A percentile compares a stretch with the other conserved stretches of the same genome.
These are phyloP conservation scores for Ginglymostoma cirratum DNA, from an alignment of 2,113 vertebrate species.

Conservation along the genomic window DNA sequence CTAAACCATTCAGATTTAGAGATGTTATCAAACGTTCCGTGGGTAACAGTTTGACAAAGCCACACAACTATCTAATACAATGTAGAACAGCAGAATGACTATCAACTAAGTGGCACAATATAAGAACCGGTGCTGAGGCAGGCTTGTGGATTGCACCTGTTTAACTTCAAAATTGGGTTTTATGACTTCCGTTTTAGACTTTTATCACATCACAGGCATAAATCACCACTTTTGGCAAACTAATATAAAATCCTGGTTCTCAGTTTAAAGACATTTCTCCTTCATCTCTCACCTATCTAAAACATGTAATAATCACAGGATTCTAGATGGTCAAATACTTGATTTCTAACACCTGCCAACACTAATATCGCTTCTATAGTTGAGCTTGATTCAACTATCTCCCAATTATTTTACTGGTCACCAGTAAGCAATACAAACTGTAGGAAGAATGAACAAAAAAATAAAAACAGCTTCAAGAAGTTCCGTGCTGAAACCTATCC, in stretches of 20 bases:
- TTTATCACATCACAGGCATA: too few species aligned
- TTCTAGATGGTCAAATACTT: neutral
- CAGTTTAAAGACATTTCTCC: neutral
- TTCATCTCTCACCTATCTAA: neutral
- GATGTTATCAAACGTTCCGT: neutral
- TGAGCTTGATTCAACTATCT: neutral
- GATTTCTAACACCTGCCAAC: neutral
- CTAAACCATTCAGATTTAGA: neutral
- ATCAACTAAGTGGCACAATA: neutral
- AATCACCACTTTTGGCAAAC: neutral
- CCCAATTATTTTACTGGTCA: neutral
- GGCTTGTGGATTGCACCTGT: neutral
- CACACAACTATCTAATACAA: too few species aligned
- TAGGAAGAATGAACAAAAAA: neutral
- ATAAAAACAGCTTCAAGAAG: neutral
- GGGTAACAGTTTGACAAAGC: neutral
- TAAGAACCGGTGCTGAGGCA: neutral
- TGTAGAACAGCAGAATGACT: too few species aligned
- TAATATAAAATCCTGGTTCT: neutral
- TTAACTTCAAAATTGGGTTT: neutral
- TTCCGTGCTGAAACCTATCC: neutral
- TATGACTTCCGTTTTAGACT: neutral
- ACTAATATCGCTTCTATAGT: neutral
- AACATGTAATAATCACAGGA: neutral
- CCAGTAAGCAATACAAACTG: neutral